Percentiles rank a stretch among this genome's conserved stretches.
phyloP scores from a whole-genome alignment of 2,888 invertebrate species.

The Oscheius sp. region DNA sequence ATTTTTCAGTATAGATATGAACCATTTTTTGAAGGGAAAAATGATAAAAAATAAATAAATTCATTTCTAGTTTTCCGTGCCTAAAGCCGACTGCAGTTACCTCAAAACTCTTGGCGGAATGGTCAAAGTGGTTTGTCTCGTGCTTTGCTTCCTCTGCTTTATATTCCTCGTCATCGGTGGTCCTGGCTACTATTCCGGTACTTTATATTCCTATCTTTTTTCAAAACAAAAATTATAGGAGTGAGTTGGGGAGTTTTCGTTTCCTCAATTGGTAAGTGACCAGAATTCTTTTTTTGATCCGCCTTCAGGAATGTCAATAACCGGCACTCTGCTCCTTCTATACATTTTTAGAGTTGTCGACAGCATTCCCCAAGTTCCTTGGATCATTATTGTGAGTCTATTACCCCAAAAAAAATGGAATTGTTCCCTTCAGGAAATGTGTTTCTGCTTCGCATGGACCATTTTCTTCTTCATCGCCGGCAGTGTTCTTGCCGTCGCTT shows the following conservation, averaged over 20 bases:
- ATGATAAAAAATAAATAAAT: neutral
- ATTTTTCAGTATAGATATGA: no score
- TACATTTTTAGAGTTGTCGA: conserved; percentile 88
- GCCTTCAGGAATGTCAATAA: conserved; percentile 88
- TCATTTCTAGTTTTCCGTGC: conserved; percentile 42
- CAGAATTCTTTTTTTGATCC: no score
- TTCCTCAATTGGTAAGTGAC: conserved; percentile 82
- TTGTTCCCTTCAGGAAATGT: conserved; percentile 77
- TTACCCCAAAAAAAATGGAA: neutral
- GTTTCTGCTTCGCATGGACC: conserved; percentile 81
- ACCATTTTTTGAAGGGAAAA: no score
- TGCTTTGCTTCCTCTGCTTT: conserved; percentile 77
- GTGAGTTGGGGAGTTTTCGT: conserved; percentile 75
- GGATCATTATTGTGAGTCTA: conserved; percentile 81
- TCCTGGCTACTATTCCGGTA: conserved; percentile 71
- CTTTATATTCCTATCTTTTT: neutral
- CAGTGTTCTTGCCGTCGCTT: conserved; percentile 75
- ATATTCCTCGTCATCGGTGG: conserved; percentile 81
- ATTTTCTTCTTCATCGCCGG: conserved; percentile 82
- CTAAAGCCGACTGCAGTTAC: conserved; percentile 79
- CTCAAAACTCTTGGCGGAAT: conserved; percentile 80
- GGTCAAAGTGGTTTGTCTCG: conserved; percentile 81
- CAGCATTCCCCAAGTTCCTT: conserved; percentile 84
- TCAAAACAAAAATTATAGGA: conserved; percentile 71
- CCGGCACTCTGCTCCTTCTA: conserved; percentile 80